These are phyloP conservation scores for Zoanthus gigantus DNA, from an alignment of 92 coral and sea anemone genomes.

Conservation along the genomic window DNA sequence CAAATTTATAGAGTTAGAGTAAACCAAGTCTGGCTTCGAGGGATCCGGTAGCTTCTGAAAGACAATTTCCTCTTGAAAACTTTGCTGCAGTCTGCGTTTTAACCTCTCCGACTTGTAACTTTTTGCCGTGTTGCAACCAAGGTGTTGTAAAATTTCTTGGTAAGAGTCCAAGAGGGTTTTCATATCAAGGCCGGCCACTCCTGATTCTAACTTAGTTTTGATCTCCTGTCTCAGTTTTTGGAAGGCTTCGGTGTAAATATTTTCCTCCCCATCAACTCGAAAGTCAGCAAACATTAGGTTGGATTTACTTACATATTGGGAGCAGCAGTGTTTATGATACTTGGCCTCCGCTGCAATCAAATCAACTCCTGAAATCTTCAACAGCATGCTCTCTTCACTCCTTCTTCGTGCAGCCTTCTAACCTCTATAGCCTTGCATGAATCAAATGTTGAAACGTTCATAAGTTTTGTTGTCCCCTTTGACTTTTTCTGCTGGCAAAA, in stretches of 20 bases:
- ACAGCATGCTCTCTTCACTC: background rate
- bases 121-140: background rate
- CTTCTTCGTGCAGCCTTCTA: background rate
- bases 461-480: background rate
- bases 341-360: background rate
- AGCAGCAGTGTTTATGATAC: background rate
- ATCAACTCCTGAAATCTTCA: background rate
- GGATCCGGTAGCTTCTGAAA: slow-evolving; percentile 76
- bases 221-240: background rate
- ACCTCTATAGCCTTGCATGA: background rate
- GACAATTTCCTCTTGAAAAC: slow-evolving; percentile 56
- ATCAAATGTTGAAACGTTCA: background rate
- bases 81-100: slow-evolving; percentile 59
- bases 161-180: background rate
- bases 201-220: background rate
- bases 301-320: background rate
- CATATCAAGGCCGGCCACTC: background rate
- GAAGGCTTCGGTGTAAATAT: background rate
- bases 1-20: slow-evolving; percentile 62
- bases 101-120: background rate
- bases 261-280: background rate
- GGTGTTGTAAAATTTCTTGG: background rate
- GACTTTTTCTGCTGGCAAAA: slow-evolving; percentile 51
- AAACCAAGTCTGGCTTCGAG: slow-evolving; percentile 67
- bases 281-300: background rate